These are phyloP conservation scores for Microplitis deprimator DNA, from an alignment of 2,888 invertebrate species.

Conservation along the genomic window DNA sequence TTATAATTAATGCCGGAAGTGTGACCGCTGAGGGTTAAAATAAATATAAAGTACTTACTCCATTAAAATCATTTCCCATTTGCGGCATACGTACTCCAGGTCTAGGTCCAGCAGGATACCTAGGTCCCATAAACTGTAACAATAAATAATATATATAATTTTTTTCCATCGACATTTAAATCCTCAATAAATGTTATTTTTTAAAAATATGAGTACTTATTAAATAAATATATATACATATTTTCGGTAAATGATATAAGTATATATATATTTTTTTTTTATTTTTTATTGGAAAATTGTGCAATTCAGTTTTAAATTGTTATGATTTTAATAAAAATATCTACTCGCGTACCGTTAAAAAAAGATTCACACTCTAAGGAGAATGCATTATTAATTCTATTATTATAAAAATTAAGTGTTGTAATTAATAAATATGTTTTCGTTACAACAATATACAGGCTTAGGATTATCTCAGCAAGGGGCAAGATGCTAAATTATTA, in stretches of 20 bases:
- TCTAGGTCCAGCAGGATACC: conserved; percentile 94
- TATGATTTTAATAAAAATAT: background rate
- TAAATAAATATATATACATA: conserved; percentile 10
- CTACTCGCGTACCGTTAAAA: conserved; percentile 3
- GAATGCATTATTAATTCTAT: conserved; percentile 1
- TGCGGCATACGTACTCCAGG: conserved; percentile 95
- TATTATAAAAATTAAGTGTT: background rate
- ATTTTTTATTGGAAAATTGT: conserved; percentile 25
- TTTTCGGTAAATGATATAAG: background rate
- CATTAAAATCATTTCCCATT: conserved; percentile 96
- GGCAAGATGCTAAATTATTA: conserved; percentile 40
- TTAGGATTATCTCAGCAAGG: conserved; percentile 23
- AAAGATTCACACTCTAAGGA: conserved; percentile 11
- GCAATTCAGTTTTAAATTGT: conserved; percentile 11
- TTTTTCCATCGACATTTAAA: background rate
- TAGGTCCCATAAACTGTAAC: conserved; percentile 95
- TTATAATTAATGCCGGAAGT: no score
- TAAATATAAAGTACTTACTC: conserved; percentile 66
- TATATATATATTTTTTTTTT: background rate
- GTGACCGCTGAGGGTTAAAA: background rate
- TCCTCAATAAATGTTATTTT: background rate
- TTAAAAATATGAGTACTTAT: background rate
- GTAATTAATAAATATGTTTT: background rate
- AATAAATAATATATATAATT: conserved; percentile 61
- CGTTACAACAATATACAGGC: conserved; percentile 26